These are phyloP conservation scores for Heterotilapia buettikoferi DNA, from an alignment of 2,113 vertebrate species.

Conservation along the genomic window DNA sequence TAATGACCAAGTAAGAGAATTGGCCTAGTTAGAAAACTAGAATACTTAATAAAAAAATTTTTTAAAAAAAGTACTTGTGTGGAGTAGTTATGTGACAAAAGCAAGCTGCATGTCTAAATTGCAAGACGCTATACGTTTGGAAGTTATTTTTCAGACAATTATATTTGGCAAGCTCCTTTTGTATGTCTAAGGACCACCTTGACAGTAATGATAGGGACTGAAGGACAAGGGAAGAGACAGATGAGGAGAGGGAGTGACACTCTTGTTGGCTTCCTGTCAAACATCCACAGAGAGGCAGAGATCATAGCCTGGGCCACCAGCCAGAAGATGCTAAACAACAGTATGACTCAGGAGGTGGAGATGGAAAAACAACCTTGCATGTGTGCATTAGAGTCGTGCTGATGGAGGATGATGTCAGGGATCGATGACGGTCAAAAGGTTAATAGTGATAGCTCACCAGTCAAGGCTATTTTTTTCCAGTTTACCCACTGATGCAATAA, in stretches of 20 bases:
- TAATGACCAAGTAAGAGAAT: neutral
- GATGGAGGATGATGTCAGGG: neutral
- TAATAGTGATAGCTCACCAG: neutral
- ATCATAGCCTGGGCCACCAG: slow-evolving; percentile 14
- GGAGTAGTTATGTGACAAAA: neutral
- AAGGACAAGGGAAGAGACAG: neutral
- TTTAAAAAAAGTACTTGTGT: neutral
- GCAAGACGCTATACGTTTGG: neutral
- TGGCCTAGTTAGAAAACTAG: neutral
- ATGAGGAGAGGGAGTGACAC: neutral
- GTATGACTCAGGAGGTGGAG: slow-evolving; percentile 20
- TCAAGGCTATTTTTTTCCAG: neutral
- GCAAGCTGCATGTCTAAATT: slow-evolving; percentile 2
- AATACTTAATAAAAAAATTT: neutral
- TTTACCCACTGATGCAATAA: neutral
- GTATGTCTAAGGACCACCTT: neutral
- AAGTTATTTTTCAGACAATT: neutral
- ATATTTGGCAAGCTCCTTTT: neutral
- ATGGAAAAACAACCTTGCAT: neutral
- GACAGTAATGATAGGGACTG: neutral
- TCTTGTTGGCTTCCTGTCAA: slow-evolving; percentile 26
- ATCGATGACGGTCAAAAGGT: neutral
- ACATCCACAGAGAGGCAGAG: slow-evolving; percentile 27
- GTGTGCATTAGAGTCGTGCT: neutral
- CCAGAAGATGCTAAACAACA: slow-evolving; percentile 21